These are phyloP conservation scores for Calidris pugnax DNA, from an alignment of 2,113 vertebrate genomes.

Conservation along the genomic window DNA sequence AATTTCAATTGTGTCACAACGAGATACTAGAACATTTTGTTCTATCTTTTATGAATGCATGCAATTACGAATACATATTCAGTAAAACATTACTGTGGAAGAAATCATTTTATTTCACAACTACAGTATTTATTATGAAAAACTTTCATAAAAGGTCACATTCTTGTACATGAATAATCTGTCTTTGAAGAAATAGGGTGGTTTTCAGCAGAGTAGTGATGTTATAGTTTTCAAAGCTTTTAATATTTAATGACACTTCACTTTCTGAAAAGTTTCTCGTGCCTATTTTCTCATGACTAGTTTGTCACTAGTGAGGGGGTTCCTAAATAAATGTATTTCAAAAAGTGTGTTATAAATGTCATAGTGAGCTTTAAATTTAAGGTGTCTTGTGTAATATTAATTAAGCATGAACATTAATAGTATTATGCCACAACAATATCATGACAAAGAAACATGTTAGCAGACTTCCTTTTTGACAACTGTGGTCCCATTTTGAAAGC, in stretches of 20 bases:
- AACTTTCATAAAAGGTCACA: not conserved
- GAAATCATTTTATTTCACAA: not conserved
- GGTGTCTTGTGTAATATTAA: not conserved
- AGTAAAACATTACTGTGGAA: not conserved
- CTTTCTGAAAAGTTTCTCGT: not conserved
- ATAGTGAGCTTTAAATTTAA: not conserved
- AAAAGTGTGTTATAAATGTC: not conserved
- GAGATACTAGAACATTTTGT: conserved; percentile 35
- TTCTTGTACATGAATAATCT: not conserved
- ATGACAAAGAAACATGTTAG: not conserved
- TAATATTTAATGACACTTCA: not conserved
- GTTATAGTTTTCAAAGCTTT: not conserved
- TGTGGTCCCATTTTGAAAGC: not conserved
- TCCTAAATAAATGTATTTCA: not conserved
- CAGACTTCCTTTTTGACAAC: not conserved
- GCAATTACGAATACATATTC: not conserved
- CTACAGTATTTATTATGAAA: not conserved
- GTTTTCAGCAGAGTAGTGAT: not conserved
- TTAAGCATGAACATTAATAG: not conserved
- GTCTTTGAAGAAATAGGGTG: not conserved
- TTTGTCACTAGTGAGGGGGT: not conserved
- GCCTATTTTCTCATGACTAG: too few relatives aligned
- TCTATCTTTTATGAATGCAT: not conserved
- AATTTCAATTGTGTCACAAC: not conserved
- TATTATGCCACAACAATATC: not conserved